These are phyloP conservation scores for Scrobipalpa costella DNA, from an alignment of 2,888 invertebrate genomes.

Conservation along the genomic window DNA sequence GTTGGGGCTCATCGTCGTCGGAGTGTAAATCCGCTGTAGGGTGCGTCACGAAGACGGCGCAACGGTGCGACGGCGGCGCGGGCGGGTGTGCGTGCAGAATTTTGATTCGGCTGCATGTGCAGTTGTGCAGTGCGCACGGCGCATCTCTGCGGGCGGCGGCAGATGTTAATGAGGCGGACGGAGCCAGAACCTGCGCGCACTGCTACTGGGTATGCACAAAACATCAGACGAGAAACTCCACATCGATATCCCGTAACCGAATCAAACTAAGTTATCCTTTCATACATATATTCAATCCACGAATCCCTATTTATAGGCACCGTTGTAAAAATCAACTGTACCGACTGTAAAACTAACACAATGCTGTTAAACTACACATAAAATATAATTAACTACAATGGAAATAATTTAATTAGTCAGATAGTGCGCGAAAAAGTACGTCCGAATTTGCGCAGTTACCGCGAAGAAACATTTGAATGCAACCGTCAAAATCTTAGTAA, in stretches of 20 bases:
- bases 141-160: slow-evolving; percentile 51
- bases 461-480: slow-evolving; percentile 25
- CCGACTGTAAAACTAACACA: not conserved
- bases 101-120: slow-evolving; percentile 47
- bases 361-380: not conserved
- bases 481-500: slow-evolving; percentile 20
- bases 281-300: too few species aligned
- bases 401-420: not conserved
- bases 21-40: slow-evolving; percentile 63
- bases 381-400: slow-evolving; percentile 15
- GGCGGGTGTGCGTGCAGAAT: slow-evolving; percentile 62
- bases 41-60: slow-evolving; percentile 46
- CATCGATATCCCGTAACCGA: not conserved
- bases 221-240: not conserved
- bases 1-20: slow-evolving; percentile 42
- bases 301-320: too few species aligned
- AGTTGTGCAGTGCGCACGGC: slow-evolving; percentile 40
- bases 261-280: not conserved
- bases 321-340: not conserved
- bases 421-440: slow-evolving; percentile 18
- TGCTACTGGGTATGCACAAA: slow-evolving; percentile 17
- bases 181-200: slow-evolving; percentile 29
- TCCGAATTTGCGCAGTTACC: not conserved
- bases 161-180: slow-evolving; percentile 67
- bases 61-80: too few species aligned